A percentile compares a stretch with the other conserved stretches of the same genome.
Conservation (phyloP, 2,888 invertebrate species). For the Lasioglossum zephyrum region DNA sequence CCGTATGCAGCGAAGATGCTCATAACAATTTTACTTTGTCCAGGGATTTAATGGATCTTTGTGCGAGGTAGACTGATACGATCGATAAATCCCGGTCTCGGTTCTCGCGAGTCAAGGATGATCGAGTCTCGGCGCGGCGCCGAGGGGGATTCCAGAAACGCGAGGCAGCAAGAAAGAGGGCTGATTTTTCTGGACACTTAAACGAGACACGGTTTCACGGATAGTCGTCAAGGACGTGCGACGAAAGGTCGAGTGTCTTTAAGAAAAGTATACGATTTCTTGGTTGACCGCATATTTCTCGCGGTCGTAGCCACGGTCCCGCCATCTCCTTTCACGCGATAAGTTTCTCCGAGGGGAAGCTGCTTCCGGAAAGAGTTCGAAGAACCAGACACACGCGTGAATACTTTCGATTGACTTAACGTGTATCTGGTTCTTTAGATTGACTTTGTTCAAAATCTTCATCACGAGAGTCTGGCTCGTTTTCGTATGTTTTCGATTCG, state of each 20-base stretch:
- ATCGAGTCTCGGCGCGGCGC: background rate
- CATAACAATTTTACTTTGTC: background rate
- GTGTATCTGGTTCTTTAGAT: no score
- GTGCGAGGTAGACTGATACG: background rate
- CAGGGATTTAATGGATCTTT: background rate
- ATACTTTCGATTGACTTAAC: no score
- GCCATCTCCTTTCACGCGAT: conserved; percentile 43
- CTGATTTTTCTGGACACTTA: conserved; percentile 32
- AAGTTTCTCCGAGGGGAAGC: conserved; percentile 46
- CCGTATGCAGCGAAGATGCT: background rate
- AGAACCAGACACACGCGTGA: background rate
- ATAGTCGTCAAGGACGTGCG: conserved; percentile 49
- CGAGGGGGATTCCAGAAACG: conserved; percentile 25
- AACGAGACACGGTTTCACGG: conserved; percentile 44
- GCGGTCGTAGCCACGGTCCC: conserved; percentile 27
- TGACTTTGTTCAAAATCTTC: no score
- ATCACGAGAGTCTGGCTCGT: no score
- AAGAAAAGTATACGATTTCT: conserved; percentile 62
- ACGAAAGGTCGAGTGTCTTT: conserved; percentile 54
- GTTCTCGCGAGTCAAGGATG: conserved; percentile 38
- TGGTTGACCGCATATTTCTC: conserved; percentile 56
- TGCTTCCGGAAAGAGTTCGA: conserved; percentile 53
- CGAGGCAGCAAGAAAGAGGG: conserved; percentile 26
- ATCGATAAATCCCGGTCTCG: conserved; percentile 33
- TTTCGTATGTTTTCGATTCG: background rate